Base-by-base conservation (phyloP, 1,140 invertebrate species). In the Gryllus bimaculatus region DNA sequence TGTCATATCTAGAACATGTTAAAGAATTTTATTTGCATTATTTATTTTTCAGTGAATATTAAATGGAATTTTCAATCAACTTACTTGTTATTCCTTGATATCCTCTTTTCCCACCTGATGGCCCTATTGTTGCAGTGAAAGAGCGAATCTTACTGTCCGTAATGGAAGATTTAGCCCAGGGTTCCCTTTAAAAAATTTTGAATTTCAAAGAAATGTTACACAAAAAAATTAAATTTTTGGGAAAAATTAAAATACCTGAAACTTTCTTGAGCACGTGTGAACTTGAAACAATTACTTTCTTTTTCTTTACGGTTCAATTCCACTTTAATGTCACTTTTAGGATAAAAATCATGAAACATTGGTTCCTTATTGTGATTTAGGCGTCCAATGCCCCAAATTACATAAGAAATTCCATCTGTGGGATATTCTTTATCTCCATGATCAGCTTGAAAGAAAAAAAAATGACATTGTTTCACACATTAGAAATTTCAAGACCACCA, bases 311-410 rank as follows among this genome's bases (percentile, higher is more conserved):
- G 86, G 77, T 88, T 90, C 47, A 96, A 88, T 77, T 93, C 87
- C 8, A 96, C 85, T 80, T 88, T 86, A 0, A 93, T 85, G 84
- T 92, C 88, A 21, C 88, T 86, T 83, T 92, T 92, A 15, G 93
- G 93, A 86, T 94, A 96, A 77, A 92, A 83, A 78, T 94, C 91
- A 84, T 98, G 96, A 84, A 94, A 96, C 78, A 91, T 90, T 0
- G 95, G 96, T 83, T 95, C 93, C 74, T 91, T 91, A 78, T 91
- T 92, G 18, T 90, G 87, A 84, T 96, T 94, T 76, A 96, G 85
- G 80, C 89, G 89, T 13, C 96, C 96, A 21, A 97, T 86, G 0
- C 95, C 94, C 95, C 95, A 98, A 8, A 97, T 88, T 18, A 95
- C 87, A 82, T 90, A 93, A 47, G 91, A 89, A 6, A 88, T 84